Evolutionary conservation across 2,113 vertebrate species (phyloP).

Genomic region (Acrocephalus kingi): DNA sequence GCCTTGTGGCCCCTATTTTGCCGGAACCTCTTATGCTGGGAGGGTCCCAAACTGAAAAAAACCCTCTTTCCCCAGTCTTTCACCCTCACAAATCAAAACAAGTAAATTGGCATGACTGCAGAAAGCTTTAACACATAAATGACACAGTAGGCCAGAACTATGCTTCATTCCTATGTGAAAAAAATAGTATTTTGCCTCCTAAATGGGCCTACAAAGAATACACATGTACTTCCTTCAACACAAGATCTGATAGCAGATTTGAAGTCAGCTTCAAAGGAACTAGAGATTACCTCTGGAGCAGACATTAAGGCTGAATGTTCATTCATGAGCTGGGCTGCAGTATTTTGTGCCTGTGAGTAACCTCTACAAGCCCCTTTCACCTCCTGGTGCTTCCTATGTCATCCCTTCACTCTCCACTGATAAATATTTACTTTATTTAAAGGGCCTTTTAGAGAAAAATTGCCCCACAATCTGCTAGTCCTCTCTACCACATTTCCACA

Average conservation of each 20-base stretch:
- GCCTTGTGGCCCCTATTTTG: accelerated
- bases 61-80: background rate
- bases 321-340: background rate
- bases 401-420: background rate
- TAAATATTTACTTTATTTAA: background rate
- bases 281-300: background rate
- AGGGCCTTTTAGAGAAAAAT: background rate
- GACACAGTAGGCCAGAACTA: background rate
- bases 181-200: background rate
- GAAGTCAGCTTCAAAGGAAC: background rate
- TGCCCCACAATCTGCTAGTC: background rate
- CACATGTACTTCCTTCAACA: background rate
- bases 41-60: background rate
- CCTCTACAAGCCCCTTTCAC: background rate
- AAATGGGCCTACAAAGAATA: background rate
- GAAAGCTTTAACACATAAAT: background rate
- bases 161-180: background rate
- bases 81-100: background rate
- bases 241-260: background rate
- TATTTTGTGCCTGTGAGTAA: background rate
- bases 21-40: background rate
- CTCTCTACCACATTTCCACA: background rate
- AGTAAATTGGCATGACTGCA: background rate
- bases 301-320: background rate
- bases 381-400: background rate